A percentile compares a stretch with the other conserved stretches of the same genome.
These are phyloP conservation scores for Leptoclinus maculatus DNA, from an alignment of 2,797 vertebrate genomes.

Conservation along the genomic window DNA sequence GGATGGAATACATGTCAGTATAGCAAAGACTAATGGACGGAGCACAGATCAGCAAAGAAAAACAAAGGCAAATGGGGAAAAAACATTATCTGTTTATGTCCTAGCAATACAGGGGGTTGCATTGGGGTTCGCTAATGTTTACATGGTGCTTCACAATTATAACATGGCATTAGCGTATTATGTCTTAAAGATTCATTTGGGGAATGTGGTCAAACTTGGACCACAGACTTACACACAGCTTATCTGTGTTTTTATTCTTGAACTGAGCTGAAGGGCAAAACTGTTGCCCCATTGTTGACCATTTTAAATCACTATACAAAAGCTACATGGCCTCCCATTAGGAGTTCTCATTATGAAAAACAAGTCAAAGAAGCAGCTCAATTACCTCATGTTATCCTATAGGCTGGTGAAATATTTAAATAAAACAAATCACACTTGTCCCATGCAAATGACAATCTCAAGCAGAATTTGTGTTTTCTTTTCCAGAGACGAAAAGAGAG, in stretches of 20 bases:
- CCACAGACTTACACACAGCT: not conserved
- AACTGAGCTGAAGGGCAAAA: not conserved
- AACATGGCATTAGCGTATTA: not conserved
- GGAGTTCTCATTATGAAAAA: not conserved
- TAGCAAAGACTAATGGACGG: conserved; percentile 48
- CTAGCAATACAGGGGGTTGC: not conserved
- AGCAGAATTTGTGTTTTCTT: conserved; percentile 32
- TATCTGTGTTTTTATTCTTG: not conserved
- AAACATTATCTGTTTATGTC: conserved; percentile 38
- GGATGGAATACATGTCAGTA: conserved; percentile 4
- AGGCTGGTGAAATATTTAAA: conserved; percentile 29
- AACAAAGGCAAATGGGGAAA: conserved; percentile 30
- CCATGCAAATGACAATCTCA: conserved; percentile 37
- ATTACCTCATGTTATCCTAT: conserved; percentile 14
- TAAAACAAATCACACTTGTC: conserved; percentile 32
- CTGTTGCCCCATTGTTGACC: not conserved
- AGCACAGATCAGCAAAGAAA: conserved; percentile 5
- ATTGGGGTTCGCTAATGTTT: conserved; percentile 29
- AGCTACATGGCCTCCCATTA: not conserved
- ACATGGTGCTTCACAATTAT: conserved; percentile 6
- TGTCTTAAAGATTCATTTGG: not conserved
- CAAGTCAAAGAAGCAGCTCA: not conserved
- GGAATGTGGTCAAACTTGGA: conserved; percentile 6
- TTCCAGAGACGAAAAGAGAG: conserved; percentile 14
- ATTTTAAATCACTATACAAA: not conserved